Evolutionary conservation across 2,888 invertebrate species (phyloP), one percentile per base, ranked within the genome.

Genomic region (Leptinotarsa tumamoca): DNA sequence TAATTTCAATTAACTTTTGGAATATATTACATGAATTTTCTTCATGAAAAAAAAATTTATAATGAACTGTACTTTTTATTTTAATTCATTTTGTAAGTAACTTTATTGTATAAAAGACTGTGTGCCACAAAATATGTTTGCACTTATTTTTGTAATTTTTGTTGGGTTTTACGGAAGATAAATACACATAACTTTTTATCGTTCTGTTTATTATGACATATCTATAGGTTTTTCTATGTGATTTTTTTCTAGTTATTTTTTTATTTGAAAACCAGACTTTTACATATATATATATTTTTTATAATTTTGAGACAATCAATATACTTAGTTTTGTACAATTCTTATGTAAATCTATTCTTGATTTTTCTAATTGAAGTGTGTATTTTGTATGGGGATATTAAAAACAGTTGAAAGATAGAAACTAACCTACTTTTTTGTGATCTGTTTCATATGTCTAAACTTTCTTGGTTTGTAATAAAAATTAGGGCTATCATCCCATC

Each of bases 301-400:
- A 58, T 58, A 58, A 58, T 58, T 72, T 74, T 52, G 56, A 74
- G 71, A 71, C 50, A 70, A 69, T 70, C 67, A 71, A 67, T 71
- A 71, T 61, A 67, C 49, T 21, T 49, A 66, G 14, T 54, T 61
- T 54, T 72, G 21, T 61, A 58, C 58, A 27, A 13, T 58, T 58
- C 21, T 58, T 58, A 14, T 18, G 21, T 56, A 56, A 17, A 56
- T 2, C 10, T 14, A 58, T 58, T 23, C 4, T 58, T 21, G 58
- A 14, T 58, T 18, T 56, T 56, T 67, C 33, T 51, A 67, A 56
- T 73, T 15, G 21, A 23, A 23, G 54, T 13, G 43, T 43, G 43
- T 43, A 43, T 43, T 54, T 18, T 54, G 18, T 54, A 7, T 54
- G 54, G 18, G 54, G 18, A 54, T 54, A 18, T 54, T 13, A 18